Evolutionary conservation across 2,888 invertebrate genomes (phyloP).

Genomic region (Byasa hedistus): DNA sequence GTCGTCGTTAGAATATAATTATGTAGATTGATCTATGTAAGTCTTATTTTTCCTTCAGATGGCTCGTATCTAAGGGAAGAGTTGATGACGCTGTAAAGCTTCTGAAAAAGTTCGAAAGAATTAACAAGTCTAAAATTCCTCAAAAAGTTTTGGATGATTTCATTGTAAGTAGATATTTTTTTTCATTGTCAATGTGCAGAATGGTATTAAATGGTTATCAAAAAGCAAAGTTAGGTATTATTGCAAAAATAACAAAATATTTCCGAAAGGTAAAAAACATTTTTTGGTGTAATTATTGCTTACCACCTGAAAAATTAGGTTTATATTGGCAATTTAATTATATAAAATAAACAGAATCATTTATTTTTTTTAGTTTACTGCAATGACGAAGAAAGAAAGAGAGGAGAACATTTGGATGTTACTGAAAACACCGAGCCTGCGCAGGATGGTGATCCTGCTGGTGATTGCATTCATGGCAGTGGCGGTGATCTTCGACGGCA

Average conservation of each 20-base stretch:
- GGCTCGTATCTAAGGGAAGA: conserved; percentile 51
- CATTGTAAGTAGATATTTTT: conserved; percentile 45
- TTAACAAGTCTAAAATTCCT: conserved; percentile 55
- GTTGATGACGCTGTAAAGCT: conserved; percentile 52
- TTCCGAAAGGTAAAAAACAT: no score
- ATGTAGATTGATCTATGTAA: neutral
- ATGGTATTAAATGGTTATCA: neutral
- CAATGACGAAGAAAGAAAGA: conserved; percentile 22
- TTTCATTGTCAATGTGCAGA: neutral
- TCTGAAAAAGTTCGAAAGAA: conserved; percentile 52
- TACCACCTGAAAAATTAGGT: no score
- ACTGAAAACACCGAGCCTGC: conserved; percentile 42
- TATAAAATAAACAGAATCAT: neutral
- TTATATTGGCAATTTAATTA: no score
- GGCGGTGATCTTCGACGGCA: conserved; percentile 52
- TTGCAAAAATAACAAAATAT: no score
- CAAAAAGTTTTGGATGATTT: conserved; percentile 54
- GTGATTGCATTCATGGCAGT: conserved; percentile 47
- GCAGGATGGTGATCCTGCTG: conserved; percentile 43
- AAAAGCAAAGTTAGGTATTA: no score
- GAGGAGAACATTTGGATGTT: conserved; percentile 46
- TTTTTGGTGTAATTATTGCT: no score
- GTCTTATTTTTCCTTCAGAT: conserved; percentile 39
- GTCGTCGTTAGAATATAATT: no score
- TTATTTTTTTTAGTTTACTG: conserved; percentile 18